phyloP scores from a whole-genome alignment of 1,140 invertebrate species.

The Penaeus indicus region DNA sequence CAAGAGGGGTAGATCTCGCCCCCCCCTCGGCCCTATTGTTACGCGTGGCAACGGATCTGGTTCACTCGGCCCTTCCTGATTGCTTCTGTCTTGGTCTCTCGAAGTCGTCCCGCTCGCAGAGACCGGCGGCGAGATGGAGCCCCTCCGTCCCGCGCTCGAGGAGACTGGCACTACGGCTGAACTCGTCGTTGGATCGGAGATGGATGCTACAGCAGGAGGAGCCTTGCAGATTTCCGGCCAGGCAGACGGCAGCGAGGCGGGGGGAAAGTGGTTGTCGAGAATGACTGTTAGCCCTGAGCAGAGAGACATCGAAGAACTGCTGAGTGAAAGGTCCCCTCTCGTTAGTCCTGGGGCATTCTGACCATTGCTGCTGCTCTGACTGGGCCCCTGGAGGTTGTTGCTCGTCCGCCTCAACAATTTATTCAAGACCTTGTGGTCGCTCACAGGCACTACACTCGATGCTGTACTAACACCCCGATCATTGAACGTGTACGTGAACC shows the following conservation, averaged over 20 bases:
- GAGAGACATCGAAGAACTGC: slow-evolving; percentile 75
- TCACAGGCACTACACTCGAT: slow-evolving; percentile 70
- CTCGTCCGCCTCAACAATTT: slow-evolving; percentile 36
- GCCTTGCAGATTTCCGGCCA: slow-evolving; percentile 56
- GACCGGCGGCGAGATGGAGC: slow-evolving; percentile 30
- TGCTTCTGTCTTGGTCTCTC: slow-evolving; percentile 48
- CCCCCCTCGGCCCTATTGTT: slow-evolving; percentile 32
- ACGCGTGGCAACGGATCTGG: slow-evolving; percentile 42
- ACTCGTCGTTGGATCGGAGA: slow-evolving; percentile 31
- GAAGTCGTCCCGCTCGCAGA: slow-evolving; percentile 4
- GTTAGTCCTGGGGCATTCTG: slow-evolving; percentile 22
- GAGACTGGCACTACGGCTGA: slow-evolving; percentile 4
- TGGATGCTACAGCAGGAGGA: slow-evolving; percentile 28
- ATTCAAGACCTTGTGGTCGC: slow-evolving; percentile 38
- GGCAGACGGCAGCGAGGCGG: slow-evolving; percentile 31
- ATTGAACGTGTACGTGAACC: slow-evolving; percentile 89
- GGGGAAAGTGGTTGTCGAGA: slow-evolving; percentile 70
- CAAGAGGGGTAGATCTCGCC: slow-evolving; percentile 46
- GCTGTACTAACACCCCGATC: slow-evolving; percentile 79
- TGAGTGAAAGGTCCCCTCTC: slow-evolving; percentile 70
- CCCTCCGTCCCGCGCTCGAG: slow-evolving; percentile 13
- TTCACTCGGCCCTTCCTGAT: slow-evolving; percentile 40
- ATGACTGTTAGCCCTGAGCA: slow-evolving; percentile 77
- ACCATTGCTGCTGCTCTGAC: slow-evolving; percentile 22
- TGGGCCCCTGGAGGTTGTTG: slow-evolving; percentile 21